Base-by-base conservation (phyloP, 2,113 vertebrate species). In the Ivindomyrus marchei region DNA sequence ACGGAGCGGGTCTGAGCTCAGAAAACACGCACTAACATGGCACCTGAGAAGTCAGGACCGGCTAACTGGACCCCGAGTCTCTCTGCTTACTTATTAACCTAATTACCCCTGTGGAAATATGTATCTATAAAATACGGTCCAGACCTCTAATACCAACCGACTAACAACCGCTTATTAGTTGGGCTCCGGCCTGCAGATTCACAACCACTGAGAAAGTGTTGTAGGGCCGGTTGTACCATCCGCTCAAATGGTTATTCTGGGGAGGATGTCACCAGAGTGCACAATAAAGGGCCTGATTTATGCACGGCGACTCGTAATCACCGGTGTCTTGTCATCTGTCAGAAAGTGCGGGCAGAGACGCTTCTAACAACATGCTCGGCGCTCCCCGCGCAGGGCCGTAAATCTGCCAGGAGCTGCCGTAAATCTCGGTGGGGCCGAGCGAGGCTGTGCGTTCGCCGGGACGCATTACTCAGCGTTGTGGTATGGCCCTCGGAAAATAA, bases 121-220 rank as follows among this genome's bases (percentile, higher is more conserved):
- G 74, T 74, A 89, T 92, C 89, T 91, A 91, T 88, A 93, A 92
- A 91, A 89, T 90, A 77, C 91, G 52, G 77, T 90, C 83, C 87
- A 88, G 91, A 86, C 92, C 88, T 91, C 87, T 92, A 93, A 90
- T 92, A 92, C 90, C 90, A 87, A 89, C 39, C 62, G 88, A 84
- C 90, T 89, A 90, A 87, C 90, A 92, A 85, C 93, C 80, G 87
- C 89, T 93, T 89, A 92, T 93, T 93, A 93, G n/a, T 85, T 52
- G 52, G 87, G 47, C 45, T n/a, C 53, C 66, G 84, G 84, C n/a
- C 70, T 46, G 17, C 85, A 90, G 90, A 91, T 90, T 92, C 91
- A 88, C 90, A 89, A 91, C 92, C 90, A 88, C 87, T 46, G 77
- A 52, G 36, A 39, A 58, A 62, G 83, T 42, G 56, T 90, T 85